Base-by-base conservation (phyloP, 1,140 invertebrate genomes). In the Drosophila varians region DNA sequence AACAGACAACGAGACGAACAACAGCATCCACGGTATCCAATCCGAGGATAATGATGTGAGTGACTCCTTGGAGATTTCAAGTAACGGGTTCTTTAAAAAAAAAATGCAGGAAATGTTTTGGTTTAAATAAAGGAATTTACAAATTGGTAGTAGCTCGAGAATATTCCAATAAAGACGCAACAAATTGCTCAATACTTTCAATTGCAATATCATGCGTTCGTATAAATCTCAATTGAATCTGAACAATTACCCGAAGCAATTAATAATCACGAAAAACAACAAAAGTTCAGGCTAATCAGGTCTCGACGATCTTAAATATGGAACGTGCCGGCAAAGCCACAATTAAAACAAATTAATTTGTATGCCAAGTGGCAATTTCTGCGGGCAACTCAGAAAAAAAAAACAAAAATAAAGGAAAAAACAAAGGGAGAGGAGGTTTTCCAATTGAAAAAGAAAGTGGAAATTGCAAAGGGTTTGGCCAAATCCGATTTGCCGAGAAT, bases 171-270 rank as follows among this genome's bases (percentile, higher is more conserved):
- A 46, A 52, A 74, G 57, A 56, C 40, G 47, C 52, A 52, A 74
- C 70, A 74, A 84, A 83, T 84, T 84, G 70, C 18, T 42, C 54
- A 64, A 55, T 31, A 36, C 49, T 64, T 79, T 60, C 53, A 56
- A 45, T 74, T 73, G 69, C 69, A 34, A 14, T 25, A 47, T 23
- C 23, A 34, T 40, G 23, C 46, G 36, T 47, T 38, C 57, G 31
- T 65, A 79, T 84, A 83, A 83, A 83, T 83, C 64, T 75, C 75
- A 46, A 84, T 83, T 83, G 79, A 84, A 83, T 83, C 79, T 83
- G 75, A 78, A 78, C 79, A 84, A 84, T 84, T 83, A 84, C 66
- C 74, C 71, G 54, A n/a, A 31, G 55, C 78, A 84, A 83, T 83
- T 84, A 84, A 78, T 84, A 75, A 84, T 84, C 58, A 61, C 47